A percentile compares a stretch with the other conserved stretches of the same genome.
phyloP scores from a whole-genome alignment of 2,888 invertebrate genomes.

The Thelaira solivaga region DNA sequence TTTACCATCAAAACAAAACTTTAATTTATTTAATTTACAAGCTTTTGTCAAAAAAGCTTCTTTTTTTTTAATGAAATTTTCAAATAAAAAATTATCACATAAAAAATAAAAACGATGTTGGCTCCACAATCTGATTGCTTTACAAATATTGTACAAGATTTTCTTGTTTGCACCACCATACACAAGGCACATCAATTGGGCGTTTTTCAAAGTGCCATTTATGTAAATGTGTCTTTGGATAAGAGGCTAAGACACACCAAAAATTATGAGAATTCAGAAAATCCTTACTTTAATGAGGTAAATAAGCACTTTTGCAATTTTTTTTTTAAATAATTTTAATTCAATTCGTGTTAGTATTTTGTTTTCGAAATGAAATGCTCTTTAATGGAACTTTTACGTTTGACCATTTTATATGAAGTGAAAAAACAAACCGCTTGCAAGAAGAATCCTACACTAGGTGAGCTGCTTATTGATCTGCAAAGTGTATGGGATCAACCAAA shows the following conservation, averaged over 20 bases:
- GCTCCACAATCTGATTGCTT: conserved; percentile 71
- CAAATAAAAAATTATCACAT: background rate
- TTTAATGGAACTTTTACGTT: conserved; percentile 79
- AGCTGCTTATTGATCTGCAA: conserved; percentile 81
- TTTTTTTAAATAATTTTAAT: background rate
- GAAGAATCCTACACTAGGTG: conserved; percentile 80
- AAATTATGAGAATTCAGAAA: conserved; percentile 80
- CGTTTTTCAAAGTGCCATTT: conserved; percentile 79
- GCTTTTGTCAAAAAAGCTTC: too few species aligned
- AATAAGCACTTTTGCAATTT: too few species aligned
- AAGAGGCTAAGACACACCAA: conserved; percentile 81
- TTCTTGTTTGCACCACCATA: conserved; percentile 82
- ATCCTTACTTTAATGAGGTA: conserved; percentile 85
- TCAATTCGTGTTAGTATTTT: conserved; percentile 79
- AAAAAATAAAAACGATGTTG: conserved; percentile 63
- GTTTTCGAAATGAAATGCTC: conserved; percentile 82
- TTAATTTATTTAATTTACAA: too few species aligned
- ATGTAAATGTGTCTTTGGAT: conserved; percentile 81
- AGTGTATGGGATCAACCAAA: conserved; percentile 86
- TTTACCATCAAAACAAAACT: too few species aligned
- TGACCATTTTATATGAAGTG: conserved; percentile 81
- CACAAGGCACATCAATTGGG: conserved; percentile 82
- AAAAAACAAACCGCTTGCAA: conserved; percentile 78
- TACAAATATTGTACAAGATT: conserved; percentile 74
- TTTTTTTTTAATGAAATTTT: too few species aligned